A percentile compares a stretch with the other conserved stretches of the same genome.
Evolutionary conservation across 2,888 invertebrate species (phyloP).

Genomic region (Cryptus viduatorius): DNA sequence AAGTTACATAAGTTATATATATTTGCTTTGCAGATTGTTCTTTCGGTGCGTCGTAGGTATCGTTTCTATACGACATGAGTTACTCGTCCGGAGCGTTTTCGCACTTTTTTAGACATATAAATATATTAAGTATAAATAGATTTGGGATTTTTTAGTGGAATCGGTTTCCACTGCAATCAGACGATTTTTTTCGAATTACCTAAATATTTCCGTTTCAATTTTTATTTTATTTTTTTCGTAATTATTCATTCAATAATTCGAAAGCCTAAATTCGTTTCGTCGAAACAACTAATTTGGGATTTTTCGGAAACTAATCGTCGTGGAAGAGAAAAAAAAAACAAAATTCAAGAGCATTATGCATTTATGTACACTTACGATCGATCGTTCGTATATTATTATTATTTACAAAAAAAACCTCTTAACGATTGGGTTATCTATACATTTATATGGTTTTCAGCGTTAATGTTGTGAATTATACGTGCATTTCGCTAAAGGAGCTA

Average conservation of each 20-base stretch:
- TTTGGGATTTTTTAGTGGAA: not conserved
- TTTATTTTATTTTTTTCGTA: not conserved
- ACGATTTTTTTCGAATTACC: not conserved
- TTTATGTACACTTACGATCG: conserved; percentile 48
- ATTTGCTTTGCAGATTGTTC: not conserved
- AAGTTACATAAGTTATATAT: not conserved
- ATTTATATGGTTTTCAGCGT: conserved; percentile 31
- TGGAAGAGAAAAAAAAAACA: conserved; percentile 17
- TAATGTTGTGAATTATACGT: conserved; percentile 45
- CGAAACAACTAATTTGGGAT: not conserved
- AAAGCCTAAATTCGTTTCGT: not conserved
- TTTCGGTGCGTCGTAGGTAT: conserved; percentile 3
- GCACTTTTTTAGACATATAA: not conserved
- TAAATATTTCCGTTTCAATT: not conserved
- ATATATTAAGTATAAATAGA: conserved; percentile 15
- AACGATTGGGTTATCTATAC: conserved; percentile 32
- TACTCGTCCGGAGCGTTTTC: not conserved
- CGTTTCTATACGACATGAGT: not conserved
- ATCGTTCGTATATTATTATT: conserved; percentile 55
- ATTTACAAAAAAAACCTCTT: conserved; percentile 61
- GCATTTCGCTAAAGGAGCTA: conserved; percentile 27
- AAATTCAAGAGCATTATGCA: conserved; percentile 19
- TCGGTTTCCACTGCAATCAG: not conserved
- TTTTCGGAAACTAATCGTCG: not conserved
- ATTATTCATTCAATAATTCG: not conserved